Conservation (phyloP, 1,140 invertebrate genomes). For the Drosophila erecta region DNA sequence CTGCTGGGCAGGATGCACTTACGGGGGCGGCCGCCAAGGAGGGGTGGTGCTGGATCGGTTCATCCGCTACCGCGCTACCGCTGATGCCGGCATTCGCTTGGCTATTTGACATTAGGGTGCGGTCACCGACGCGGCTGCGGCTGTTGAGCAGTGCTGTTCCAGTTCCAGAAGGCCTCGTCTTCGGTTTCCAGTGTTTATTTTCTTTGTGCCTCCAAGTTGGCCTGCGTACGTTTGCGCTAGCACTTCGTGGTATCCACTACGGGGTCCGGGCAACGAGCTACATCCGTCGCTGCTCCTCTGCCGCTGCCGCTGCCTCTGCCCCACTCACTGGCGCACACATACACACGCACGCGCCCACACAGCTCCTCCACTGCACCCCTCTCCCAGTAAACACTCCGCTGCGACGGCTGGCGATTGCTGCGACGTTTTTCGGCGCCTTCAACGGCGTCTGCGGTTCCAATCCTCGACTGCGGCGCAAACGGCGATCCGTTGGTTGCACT, state of each 20-base stretch:
- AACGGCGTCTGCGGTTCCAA: slow-evolving; percentile 3
- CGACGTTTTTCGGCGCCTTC: slow-evolving; percentile 17
- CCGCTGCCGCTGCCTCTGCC: slow-evolving; percentile 59
- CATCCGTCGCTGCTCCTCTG: slow-evolving; percentile 52
- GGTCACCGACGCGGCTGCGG: slow-evolving; percentile 63
- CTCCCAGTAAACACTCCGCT: slow-evolving; percentile 66
- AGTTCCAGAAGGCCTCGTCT: slow-evolving; percentile 32
- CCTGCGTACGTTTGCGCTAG: slow-evolving; percentile 31
- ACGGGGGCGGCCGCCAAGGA: slow-evolving; percentile 29
- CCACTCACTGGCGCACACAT: slow-evolving; percentile 54
- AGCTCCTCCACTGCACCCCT: slow-evolving; percentile 48
- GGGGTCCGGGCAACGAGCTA: slow-evolving; percentile 48
- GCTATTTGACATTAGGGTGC: slow-evolving; percentile 83
- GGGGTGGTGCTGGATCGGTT: slow-evolving; percentile 51
- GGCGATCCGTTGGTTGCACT: slow-evolving; percentile 43
- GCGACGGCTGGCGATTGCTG: slow-evolving; percentile 24
- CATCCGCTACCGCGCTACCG: slow-evolving; percentile 69
- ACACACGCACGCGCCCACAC: slow-evolving; percentile 47
- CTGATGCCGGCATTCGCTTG: slow-evolving; percentile 78
- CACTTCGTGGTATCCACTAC: slow-evolving; percentile 42
- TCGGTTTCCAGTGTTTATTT: slow-evolving; percentile 58
- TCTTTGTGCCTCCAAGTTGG: slow-evolving; percentile 16
- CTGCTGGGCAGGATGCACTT: slow-evolving; percentile 46
- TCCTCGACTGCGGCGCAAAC: slow-evolving; percentile 20
- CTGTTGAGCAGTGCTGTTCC: slow-evolving; percentile 37